Conservation (phyloP, 35 echinoderm and acorn worm species). For the Lytechinus pictus region DNA sequence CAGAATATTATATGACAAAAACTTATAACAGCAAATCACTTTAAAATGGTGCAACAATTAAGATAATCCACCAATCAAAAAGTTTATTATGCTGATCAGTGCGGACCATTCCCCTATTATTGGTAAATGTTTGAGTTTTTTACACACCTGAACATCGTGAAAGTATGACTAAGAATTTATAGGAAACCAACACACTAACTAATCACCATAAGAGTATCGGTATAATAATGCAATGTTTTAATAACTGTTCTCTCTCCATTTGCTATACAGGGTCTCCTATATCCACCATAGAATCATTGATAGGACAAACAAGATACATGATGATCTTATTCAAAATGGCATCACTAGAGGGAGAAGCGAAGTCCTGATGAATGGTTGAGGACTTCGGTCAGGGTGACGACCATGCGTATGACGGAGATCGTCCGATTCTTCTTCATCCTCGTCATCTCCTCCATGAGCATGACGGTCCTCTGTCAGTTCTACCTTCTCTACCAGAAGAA, state of each 20-base stretch:
- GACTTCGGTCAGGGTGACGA: neutral
- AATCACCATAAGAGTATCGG: no score
- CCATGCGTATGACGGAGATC: constrained; percentile 19
- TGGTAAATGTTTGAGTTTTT: no score
- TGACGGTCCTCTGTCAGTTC: constrained; percentile 34
- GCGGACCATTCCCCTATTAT: no score
- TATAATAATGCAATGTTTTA: no score
- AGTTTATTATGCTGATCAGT: no score
- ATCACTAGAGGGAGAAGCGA: neutral
- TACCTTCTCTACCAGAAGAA: constrained; percentile 1
- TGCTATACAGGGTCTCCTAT: neutral
- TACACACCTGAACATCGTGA: no score
- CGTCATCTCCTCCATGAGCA: neutral
- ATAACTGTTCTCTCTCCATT: neutral
- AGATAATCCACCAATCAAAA: no score
- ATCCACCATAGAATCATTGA: neutral
- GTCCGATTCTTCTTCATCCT: neutral
- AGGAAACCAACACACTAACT: no score
- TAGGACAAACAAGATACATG: neutral
- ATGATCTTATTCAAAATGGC: neutral
- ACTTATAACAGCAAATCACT: no score
- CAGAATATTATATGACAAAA: no score
- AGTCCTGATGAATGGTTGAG: neutral
- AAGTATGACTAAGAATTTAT: no score
- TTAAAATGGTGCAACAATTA: no score